These are phyloP conservation scores for Phoenicopterus ruber DNA, from an alignment of 2,113 vertebrate genomes.

Conservation along the genomic window DNA sequence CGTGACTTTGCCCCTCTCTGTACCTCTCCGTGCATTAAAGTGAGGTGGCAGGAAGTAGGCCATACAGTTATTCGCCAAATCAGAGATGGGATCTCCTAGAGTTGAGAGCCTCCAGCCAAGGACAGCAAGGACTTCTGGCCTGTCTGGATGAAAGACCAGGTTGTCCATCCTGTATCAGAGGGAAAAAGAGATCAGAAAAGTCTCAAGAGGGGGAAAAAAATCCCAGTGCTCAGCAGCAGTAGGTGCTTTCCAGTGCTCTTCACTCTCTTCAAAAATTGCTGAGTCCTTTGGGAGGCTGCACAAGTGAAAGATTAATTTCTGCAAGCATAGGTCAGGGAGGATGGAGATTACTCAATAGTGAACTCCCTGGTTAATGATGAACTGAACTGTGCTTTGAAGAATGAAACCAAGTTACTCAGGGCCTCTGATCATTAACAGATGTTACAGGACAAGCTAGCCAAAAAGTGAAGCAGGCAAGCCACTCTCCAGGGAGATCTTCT, in stretches of 20 bases:
- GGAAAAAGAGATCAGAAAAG: conserved; percentile 11
- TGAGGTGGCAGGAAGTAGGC: conserved; percentile 70
- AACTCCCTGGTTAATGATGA: background rate
- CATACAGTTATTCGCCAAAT: conserved; percentile 80
- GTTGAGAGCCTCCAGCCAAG: conserved; percentile 82
- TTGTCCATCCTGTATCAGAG: conserved; percentile 76
- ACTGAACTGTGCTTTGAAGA: background rate
- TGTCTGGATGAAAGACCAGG: conserved; percentile 81
- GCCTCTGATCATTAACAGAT: background rate
- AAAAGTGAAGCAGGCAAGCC: background rate
- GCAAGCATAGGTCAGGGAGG: background rate
- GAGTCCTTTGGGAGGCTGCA: background rate
- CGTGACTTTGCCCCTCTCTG: background rate
- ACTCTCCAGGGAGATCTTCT: background rate
- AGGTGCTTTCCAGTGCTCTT: background rate
- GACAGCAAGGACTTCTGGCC: conserved; percentile 76
- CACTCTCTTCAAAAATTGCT: background rate
- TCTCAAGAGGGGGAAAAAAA: background rate
- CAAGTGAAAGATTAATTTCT: background rate
- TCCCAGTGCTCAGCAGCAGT: background rate
- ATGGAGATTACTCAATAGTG: background rate
- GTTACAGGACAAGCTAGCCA: background rate
- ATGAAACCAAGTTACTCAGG: background rate
- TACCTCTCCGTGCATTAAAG: conserved; percentile 74
- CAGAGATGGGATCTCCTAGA: conserved; percentile 79